Evolutionary conservation across 2,888 invertebrate species (phyloP).

Genomic region (Actias luna): DNA sequence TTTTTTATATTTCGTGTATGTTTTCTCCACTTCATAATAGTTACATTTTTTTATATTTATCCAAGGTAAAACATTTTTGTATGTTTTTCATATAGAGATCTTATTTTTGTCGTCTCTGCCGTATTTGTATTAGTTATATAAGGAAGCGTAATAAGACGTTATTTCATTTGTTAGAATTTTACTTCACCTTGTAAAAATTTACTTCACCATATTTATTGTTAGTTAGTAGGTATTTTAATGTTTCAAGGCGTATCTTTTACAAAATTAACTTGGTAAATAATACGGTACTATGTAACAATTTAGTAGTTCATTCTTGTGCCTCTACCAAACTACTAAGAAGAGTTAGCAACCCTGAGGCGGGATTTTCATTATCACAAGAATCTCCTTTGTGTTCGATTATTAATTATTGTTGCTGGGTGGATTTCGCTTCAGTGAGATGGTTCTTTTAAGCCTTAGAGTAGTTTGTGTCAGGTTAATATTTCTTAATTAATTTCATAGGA

Average conservation of each 20-base stretch:
- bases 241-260: not conserved
- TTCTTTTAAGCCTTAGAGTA: conserved; percentile 14
- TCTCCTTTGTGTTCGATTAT: conserved; percentile 64
- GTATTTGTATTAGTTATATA: too few relatives aligned
- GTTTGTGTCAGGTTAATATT: conserved; percentile 20
- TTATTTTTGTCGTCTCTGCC: not conserved
- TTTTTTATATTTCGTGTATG: conserved; percentile 45
- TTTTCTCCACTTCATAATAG: not conserved
- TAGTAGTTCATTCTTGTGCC: not conserved
- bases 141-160: too few relatives aligned
- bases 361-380: conserved; percentile 39
- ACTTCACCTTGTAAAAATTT: not conserved
- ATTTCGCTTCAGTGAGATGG: conserved; percentile 11
- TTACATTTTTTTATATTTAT: not conserved
- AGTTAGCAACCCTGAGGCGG: conserved; percentile 10
- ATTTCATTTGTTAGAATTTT: too few relatives aligned
- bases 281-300: not conserved
- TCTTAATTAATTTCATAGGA: conserved; percentile 16
- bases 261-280: not conserved
- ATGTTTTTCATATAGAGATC: not conserved
- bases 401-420: conserved; percentile 48
- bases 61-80: not conserved
- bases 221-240: not conserved
- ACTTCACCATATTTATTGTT: not conserved
- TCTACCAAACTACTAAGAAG: not conserved